Conservation (phyloP, 2,888 invertebrate species). For the Cryptosula pallasiana region DNA sequence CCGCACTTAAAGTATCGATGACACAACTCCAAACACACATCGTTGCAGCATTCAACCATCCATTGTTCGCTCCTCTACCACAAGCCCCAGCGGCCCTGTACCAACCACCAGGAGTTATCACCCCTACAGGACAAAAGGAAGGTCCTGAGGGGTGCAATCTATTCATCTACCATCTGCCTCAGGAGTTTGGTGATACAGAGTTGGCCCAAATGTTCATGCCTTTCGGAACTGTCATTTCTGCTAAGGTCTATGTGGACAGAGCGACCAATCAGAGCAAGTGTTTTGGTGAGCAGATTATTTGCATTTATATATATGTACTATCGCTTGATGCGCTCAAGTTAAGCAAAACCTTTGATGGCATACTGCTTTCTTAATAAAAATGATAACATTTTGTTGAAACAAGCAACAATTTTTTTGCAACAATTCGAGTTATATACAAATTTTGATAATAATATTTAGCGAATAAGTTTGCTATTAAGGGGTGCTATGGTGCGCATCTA, state of each 20-base stretch:
- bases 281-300: conserved; percentile 89
- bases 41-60: conserved; percentile 22
- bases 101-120: conserved; percentile 15
- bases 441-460: too few species aligned
- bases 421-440: too few species aligned
- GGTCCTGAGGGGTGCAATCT: conserved; percentile 99
- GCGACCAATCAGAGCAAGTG: conserved; percentile 99
- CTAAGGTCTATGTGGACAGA: conserved; percentile 99
- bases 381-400: too few species aligned
- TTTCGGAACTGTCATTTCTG: conserved; percentile 98
- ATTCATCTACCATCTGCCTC: conserved; percentile 99
- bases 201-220: conserved; percentile 99
- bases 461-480: too few species aligned
- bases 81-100: background rate
- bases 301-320: too few species aligned
- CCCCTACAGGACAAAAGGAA: conserved; percentile 30
- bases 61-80: background rate
- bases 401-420: too few species aligned
- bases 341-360: too few species aligned
- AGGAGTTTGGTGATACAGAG: conserved; percentile 98
- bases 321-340: too few species aligned
- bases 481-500: too few species aligned
- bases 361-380: too few species aligned
- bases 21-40: too few species aligned
- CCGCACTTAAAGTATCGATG: too few species aligned